These are phyloP conservation scores for Marisa cornuarietis DNA, from an alignment of 1,140 invertebrate species.

Conservation along the genomic window DNA sequence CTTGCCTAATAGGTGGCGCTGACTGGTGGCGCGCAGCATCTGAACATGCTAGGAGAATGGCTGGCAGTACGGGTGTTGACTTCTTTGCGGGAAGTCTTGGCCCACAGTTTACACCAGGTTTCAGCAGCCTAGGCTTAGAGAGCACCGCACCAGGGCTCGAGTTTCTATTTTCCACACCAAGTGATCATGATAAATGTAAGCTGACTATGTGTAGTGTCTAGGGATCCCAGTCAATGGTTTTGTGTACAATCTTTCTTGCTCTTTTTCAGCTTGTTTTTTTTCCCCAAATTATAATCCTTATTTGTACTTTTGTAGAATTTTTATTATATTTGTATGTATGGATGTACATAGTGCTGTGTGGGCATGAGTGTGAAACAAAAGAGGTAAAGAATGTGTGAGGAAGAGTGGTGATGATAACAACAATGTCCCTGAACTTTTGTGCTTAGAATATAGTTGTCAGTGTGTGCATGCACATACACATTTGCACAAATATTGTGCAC, in stretches of 20 bases:
- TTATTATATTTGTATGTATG: too few relatives aligned
- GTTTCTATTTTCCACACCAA: conserved; percentile 23
- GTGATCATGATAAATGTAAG: conserved; percentile 15
- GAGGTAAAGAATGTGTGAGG: too few relatives aligned
- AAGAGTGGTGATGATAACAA: too few relatives aligned
- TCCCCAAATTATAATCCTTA: background rate
- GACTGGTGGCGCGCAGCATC: conserved; percentile 46
- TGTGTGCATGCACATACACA: too few relatives aligned
- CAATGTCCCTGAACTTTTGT: too few relatives aligned
- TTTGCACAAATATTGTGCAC: too few relatives aligned
- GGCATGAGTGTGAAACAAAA: too few relatives aligned
- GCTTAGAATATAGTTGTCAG: too few relatives aligned
- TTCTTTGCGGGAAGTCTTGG: conserved; percentile 25
- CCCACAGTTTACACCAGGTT: conserved; percentile 6
- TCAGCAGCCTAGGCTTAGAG: conserved; percentile 22
- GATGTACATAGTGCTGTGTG: too few relatives aligned
- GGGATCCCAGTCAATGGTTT: background rate
- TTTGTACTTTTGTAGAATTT: background rate
- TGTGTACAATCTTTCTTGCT: background rate
- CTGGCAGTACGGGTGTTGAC: conserved; percentile 18
- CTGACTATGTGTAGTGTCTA: background rate
- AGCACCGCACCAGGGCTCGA: conserved; percentile 18
- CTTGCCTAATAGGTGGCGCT: conserved; percentile 36
- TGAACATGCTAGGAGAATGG: conserved; percentile 36
- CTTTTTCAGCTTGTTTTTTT: background rate